These are phyloP conservation scores for Choloepus didactylus DNA, from an alignment of 2,797 vertebrate species.

Conservation along the genomic window DNA sequence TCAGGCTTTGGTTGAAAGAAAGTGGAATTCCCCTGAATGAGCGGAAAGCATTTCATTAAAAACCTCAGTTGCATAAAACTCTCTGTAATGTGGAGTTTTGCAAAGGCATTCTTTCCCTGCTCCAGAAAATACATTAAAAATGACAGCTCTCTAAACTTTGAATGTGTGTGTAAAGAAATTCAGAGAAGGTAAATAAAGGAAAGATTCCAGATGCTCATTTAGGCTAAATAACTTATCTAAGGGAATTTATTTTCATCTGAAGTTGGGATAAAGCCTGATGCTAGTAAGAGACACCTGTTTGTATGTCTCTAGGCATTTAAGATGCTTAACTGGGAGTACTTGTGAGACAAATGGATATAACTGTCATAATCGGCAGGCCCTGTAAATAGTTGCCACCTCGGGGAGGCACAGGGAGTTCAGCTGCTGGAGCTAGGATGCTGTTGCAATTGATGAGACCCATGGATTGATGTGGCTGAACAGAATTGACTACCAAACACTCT, in stretches of 20 bases:
- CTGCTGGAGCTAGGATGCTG: background rate
- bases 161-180: conserved; percentile 42
- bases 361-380: background rate
- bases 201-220: conserved; percentile 53
- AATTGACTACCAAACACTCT: background rate
- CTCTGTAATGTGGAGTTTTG: conserved; percentile 55
- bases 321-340: background rate
- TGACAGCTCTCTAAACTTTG: conserved; percentile 74
- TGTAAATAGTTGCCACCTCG: background rate
- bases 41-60: conserved; percentile 66
- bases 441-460: background rate
- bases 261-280: conserved; percentile 51
- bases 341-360: conserved; percentile 32
- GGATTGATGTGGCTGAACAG: background rate
- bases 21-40: conserved; percentile 73
- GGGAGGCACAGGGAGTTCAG: background rate
- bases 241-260: conserved; percentile 58
- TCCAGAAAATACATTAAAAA: conserved; percentile 65
- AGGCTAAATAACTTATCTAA: conserved; percentile 21
- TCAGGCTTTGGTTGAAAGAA: conserved; percentile 71
- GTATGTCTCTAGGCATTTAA: conserved; percentile 47
- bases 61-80: conserved; percentile 62
- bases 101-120: conserved; percentile 47
- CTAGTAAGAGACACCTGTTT: conserved; percentile 56
- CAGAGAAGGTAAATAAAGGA: conserved; percentile 61